Conservation (phyloP, 2,797 vertebrate genomes). For the Heterohyrax brucei region DNA sequence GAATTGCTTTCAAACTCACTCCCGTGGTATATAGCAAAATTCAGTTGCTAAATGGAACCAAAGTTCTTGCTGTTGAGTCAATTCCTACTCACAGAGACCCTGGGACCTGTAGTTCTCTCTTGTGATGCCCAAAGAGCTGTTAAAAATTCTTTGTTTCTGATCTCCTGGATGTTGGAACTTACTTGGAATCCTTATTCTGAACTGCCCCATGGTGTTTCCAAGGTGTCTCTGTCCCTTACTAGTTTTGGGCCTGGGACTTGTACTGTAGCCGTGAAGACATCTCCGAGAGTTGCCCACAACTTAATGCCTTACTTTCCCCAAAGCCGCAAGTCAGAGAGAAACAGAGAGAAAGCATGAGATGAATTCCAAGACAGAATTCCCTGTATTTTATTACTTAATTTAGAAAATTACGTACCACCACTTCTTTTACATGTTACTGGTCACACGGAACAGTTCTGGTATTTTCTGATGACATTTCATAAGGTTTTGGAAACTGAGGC, state of each 20-base stretch:
- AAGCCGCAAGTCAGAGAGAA: too few relatives aligned
- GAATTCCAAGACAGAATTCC: background rate
- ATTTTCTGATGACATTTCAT: background rate
- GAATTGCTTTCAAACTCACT: background rate
- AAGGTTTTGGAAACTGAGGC: background rate
- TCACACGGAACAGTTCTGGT: background rate
- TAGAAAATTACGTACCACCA: background rate
- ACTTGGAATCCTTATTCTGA: constrained; percentile 40
- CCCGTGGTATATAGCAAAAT: background rate
- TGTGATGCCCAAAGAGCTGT: constrained; percentile 34
- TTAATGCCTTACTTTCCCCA: background rate
- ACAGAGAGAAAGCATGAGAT: background rate
- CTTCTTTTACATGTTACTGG: background rate
- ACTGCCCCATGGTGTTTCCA: background rate
- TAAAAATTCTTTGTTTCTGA: constrained; percentile 55
- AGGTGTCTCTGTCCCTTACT: background rate
- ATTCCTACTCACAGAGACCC: too few relatives aligned
- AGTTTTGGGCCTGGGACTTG: background rate
- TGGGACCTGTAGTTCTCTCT: constrained; percentile 15
- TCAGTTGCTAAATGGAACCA: too few relatives aligned
- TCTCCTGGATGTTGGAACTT: constrained; percentile 32
- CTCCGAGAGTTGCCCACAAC: background rate
- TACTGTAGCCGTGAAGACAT: background rate
- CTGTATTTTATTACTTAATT: background rate
- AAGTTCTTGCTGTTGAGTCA: too few relatives aligned